Evolutionary conservation across 2,113 vertebrate species (phyloP).

Genomic region (Chaetura pelagica): DNA sequence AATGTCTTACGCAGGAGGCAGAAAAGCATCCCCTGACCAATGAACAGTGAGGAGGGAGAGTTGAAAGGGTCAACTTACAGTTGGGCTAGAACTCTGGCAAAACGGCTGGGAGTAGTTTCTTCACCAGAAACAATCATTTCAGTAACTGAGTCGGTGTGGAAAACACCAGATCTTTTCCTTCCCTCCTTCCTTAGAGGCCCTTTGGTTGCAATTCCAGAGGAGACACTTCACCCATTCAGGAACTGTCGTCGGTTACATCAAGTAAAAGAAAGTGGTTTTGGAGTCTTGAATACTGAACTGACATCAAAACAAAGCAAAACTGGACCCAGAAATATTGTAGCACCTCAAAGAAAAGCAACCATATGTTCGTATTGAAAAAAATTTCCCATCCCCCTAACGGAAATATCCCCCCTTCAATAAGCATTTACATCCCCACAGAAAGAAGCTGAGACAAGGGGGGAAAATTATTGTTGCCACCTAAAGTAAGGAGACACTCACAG

Average conservation of each 20-base stretch:
- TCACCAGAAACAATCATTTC: not conserved
- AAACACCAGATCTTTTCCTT: not conserved
- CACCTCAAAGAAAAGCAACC: no score
- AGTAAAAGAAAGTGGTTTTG: not conserved
- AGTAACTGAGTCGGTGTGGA: not conserved
- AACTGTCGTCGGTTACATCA: not conserved
- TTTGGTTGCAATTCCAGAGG: not conserved
- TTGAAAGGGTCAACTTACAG: not conserved
- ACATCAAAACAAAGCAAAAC: no score
- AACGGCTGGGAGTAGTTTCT: not conserved
- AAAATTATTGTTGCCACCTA: no score
- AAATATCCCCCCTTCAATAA: no score
- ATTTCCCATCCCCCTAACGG: no score
- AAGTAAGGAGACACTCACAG: not conserved
- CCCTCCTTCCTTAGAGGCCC: not conserved
- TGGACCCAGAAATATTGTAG: no score
- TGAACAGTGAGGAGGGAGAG: not conserved
- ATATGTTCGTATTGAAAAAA: no score
- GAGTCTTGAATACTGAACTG: not conserved
- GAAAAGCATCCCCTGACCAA: not conserved
- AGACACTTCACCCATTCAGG: not conserved
- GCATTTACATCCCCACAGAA: no score
- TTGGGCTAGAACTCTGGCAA: not conserved
- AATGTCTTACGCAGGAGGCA: not conserved
- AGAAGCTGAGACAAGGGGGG: no score